Evolutionary conservation across 2,797 vertebrate species (phyloP).

Genomic region (Bucorvus abyssinicus): DNA sequence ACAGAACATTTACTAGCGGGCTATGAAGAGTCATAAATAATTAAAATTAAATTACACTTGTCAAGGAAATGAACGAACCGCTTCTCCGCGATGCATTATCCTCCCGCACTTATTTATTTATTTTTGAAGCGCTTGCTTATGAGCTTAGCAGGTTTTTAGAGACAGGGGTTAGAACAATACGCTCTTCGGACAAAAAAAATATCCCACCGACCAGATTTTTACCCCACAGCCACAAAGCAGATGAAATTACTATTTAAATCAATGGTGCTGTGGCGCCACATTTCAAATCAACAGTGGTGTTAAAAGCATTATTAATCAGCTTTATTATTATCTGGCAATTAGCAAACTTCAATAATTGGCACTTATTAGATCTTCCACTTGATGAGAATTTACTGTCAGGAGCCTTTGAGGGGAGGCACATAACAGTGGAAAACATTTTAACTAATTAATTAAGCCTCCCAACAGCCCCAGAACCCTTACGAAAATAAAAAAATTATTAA

Average conservation of each 20-base stretch:
- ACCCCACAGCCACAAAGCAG: neutral
- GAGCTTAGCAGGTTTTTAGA: neutral
- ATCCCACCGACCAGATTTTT: neutral
- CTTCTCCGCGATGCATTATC: neutral
- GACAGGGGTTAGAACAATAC: neutral
- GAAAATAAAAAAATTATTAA: neutral
- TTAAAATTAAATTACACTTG: conserved; percentile 74
- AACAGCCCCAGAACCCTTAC: neutral
- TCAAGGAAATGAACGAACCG: conserved; percentile 58
- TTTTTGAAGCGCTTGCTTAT: neutral
- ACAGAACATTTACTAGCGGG: conserved; percentile 62
- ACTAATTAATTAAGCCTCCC: conserved; percentile 48
- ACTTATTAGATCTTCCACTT: conserved; percentile 60
- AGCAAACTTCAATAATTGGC: conserved; percentile 60
- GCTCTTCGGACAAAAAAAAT: neutral
- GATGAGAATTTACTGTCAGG: conserved; percentile 60
- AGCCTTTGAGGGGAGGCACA: conserved; percentile 46
- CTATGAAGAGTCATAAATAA: conserved; percentile 72
- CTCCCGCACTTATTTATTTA: neutral
- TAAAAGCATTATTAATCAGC: conserved; percentile 54
- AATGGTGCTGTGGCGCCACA: neutral
- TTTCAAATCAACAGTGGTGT: conserved; percentile 10
- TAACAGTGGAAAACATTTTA: conserved; percentile 40
- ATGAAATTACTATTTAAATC: neutral
- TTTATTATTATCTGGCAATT: conserved; percentile 63